Conservation (phyloP, 1,140 invertebrate genomes). For the Pseudomyrmex gracilis region DNA sequence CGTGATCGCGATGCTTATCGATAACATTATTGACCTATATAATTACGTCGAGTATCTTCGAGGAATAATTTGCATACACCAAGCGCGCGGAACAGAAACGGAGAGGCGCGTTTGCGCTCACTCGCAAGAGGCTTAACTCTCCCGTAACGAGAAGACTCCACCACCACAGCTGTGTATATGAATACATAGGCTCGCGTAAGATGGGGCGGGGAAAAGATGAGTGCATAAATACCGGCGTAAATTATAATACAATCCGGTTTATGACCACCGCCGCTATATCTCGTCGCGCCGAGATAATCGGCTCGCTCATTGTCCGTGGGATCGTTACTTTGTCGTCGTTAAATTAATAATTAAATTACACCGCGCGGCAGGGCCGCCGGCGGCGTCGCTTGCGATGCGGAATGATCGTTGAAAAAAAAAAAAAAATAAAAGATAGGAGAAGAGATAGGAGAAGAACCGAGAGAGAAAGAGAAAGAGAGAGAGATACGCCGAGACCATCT, state of each 20-base stretch:
- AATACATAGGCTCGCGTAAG: background rate
- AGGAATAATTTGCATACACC: conserved; percentile 48
- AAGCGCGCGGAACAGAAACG: background rate
- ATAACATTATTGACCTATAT: conserved; percentile 62
- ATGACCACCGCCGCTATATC: conserved; percentile 9
- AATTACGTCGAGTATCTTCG: conserved; percentile 54
- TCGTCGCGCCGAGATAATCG: conserved; percentile 41
- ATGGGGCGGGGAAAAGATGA: background rate
- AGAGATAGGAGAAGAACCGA: conserved; percentile 13
- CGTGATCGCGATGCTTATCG: conserved; percentile 53
- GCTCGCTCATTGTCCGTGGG: conserved; percentile 51
- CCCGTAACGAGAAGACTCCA: conserved; percentile 27
- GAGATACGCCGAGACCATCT: conserved; percentile 66
- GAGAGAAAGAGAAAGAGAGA: background rate
- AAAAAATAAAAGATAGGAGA: background rate
- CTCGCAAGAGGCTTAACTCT: conserved; percentile 8
- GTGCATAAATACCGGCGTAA: conserved; percentile 46
- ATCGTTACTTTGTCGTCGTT: conserved; percentile 57
- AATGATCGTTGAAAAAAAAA: conserved; percentile 46
- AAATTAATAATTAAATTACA: conserved; percentile 65
- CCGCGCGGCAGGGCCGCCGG: background rate
- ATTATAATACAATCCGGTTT: conserved; percentile 54
- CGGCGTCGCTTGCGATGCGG: conserved; percentile 8
- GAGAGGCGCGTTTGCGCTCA: background rate
- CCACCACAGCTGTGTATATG: background rate